phyloP scores from a whole-genome alignment of 2,797 vertebrate genomes.

The Malurus leucopterus region DNA sequence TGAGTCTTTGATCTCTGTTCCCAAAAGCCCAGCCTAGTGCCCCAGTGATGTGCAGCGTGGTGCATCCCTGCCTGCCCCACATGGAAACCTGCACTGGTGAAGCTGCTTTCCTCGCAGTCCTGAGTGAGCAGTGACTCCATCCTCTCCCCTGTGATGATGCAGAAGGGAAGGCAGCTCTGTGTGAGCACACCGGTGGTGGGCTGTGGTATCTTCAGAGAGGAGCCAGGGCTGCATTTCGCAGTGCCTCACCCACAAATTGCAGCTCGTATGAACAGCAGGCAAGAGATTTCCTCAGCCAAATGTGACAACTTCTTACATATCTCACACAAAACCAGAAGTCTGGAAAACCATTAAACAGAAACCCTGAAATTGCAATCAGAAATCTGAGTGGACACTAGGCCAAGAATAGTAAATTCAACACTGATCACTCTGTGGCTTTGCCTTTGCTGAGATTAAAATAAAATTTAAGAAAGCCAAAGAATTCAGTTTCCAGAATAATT shows the following conservation, averaged over 20 bases:
- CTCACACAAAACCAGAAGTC: neutral
- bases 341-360: neutral
- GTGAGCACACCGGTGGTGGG: neutral
- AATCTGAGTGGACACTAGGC: neutral
- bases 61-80: neutral
- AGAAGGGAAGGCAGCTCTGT: neutral
- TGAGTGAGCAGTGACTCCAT: accelerated
- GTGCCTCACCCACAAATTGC: neutral
- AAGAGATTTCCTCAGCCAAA: neutral
- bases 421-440: neutral
- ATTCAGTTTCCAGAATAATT: neutral
- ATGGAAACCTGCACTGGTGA: neutral
- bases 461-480: neutral
- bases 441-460: neutral
- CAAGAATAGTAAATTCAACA: neutral
- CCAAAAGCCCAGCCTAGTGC: neutral
- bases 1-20: neutral
- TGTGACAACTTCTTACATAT: accelerated
- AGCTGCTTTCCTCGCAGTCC: neutral
- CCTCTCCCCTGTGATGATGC: accelerated
- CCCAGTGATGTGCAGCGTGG: neutral
- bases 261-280: neutral
- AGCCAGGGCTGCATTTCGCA: neutral
- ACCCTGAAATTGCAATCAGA: neutral
- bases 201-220: neutral